A percentile compares a stretch with the other conserved stretches of the same genome.
phyloP scores from a whole-genome alignment of 2,797 vertebrate genomes.

The Lacerta agilis region DNA sequence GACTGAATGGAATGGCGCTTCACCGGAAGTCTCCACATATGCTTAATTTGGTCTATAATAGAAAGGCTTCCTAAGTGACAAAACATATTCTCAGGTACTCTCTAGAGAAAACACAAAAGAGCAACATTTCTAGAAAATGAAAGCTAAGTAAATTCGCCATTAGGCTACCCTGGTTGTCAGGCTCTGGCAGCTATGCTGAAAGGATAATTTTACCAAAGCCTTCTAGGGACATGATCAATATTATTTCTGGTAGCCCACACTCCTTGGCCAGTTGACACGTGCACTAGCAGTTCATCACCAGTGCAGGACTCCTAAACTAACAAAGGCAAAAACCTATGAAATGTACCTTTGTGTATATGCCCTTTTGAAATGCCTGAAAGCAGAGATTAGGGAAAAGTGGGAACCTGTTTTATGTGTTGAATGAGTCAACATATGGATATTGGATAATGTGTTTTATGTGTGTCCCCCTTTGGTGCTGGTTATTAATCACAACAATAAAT shows the following conservation, averaged over 20 bases:
- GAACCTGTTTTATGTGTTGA: neutral
- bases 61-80: neutral
- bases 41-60: neutral
- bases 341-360: neutral
- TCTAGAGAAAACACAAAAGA: neutral
- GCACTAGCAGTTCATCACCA: neutral
- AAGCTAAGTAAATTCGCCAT: neutral
- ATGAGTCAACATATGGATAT: too few relatives aligned
- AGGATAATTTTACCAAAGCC: neutral
- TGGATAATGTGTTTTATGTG: too few relatives aligned
- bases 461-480: too few relatives aligned
- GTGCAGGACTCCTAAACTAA: neutral
- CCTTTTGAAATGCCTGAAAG: neutral
- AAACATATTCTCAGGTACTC: neutral
- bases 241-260: neutral
- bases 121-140: neutral
- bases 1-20: too few relatives aligned
- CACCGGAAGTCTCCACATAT: too few relatives aligned
- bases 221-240: neutral
- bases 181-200: neutral
- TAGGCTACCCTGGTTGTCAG: neutral
- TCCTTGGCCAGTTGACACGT: neutral
- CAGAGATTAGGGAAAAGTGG: neutral
- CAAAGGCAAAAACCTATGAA: neutral
- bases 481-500: too few relatives aligned